Base-by-base conservation (phyloP, 2,797 vertebrate genomes). In the Adelosebastes latens region DNA sequence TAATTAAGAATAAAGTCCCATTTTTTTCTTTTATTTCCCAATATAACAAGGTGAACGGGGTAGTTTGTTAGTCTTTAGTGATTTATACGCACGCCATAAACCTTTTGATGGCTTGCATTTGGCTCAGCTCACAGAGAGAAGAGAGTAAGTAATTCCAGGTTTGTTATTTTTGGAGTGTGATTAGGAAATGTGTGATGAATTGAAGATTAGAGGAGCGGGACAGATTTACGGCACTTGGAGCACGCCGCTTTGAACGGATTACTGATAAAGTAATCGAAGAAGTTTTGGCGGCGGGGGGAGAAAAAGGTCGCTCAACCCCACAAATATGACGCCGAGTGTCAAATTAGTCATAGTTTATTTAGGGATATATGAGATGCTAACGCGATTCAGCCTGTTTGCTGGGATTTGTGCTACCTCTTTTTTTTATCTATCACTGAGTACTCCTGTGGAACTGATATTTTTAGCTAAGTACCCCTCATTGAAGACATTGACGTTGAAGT, bases 81-180 rank as follows among this genome's bases (percentile, higher is more conserved):
- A 90, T 90, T 92, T 76, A 87, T 66, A 29, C 2, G 49, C 52
- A 42, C 13, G 13, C 60, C 71, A 13, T 88, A 85, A 90, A 90
- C 82, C 83, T 86, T 49, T 67, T 81, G 88, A 89, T 78, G 56
- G 76, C 84, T 68, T n/a, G 36, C 79, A 13, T 87, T 87, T 78
- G 87, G 88, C 84, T 82, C 49, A 0, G 74, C 62, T 80, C 67
- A 20, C 69, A 83, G 71, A 74, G 64, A 79, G 75, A 81, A n/a
- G 64, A 82, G 75, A 31, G 81, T 70, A 76, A 84, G 74, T 77
- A 67, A 85, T 81, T 86, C 74, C 85, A 84, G 90, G 89, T 91
- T 90, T 90, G 91, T 93, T 93, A 92, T 93, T 93, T 93, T 79
- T 82, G 87, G 87, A 87, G 89, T 3, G 70, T 74, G 90, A 92